These are phyloP conservation scores for Orthonyx spaldingii DNA, from an alignment of 2,113 vertebrate species.

Conservation along the genomic window DNA sequence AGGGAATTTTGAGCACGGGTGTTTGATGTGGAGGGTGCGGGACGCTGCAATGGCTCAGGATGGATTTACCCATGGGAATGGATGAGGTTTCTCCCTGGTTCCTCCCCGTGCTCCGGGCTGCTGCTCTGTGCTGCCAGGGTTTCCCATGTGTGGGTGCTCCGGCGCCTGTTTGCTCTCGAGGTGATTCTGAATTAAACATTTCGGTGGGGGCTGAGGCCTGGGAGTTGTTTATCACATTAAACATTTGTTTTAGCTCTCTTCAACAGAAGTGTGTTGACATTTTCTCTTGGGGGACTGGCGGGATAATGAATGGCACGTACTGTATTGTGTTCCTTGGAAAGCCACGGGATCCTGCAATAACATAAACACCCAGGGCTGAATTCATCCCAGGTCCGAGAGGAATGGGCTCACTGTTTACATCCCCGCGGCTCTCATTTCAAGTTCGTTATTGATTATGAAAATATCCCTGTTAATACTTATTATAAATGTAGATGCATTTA, in stretches of 20 bases:
- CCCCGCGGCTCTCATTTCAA: accelerated
- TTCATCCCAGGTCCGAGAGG: accelerated
- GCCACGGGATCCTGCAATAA: neutral
- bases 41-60: accelerated
- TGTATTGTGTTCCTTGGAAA: neutral
- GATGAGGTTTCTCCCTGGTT: neutral
- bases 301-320: conserved; percentile 9
- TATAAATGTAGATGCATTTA: accelerated
- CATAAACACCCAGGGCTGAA: neutral
- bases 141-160: neutral
- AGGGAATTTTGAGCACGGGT: neutral
- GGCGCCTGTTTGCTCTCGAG: neutral
- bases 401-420: neutral
- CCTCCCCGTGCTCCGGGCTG: neutral
- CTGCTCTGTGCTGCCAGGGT: neutral
- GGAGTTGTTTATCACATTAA: neutral
- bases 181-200: neutral
- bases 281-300: neutral
- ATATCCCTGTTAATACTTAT: accelerated
- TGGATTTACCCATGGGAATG: neutral
- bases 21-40: neutral
- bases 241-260: conserved; percentile 5
- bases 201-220: neutral
- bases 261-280: neutral
- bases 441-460: neutral